These are phyloP conservation scores for Cossypha polioptera DNA, from an alignment of 2,797 vertebrate genomes.

Conservation along the genomic window DNA sequence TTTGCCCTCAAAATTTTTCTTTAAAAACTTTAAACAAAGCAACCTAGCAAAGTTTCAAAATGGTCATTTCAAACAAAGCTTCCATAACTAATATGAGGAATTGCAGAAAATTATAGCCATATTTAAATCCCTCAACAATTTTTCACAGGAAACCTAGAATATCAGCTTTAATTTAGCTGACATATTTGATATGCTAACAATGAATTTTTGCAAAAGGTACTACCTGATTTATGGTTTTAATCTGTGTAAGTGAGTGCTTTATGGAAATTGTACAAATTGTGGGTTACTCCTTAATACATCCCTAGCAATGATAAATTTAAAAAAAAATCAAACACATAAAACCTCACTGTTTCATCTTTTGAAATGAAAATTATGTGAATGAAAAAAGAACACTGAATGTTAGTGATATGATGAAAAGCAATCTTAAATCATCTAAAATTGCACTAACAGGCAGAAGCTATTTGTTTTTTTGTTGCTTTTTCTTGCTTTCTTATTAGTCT, in stretches of 20 bases:
- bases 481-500: background rate
- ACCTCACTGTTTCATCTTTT: background rate
- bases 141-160: background rate
- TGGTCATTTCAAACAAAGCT: background rate
- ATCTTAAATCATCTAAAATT: constrained; percentile 1
- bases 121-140: background rate
- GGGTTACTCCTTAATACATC: background rate
- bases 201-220: background rate
- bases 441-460: background rate
- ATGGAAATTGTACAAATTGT: background rate
- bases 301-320: background rate
- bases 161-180: background rate
- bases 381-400: background rate
- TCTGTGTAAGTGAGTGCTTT: background rate
- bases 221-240: constrained; percentile 29
- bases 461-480: background rate
- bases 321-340: background rate
- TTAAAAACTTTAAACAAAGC: background rate
- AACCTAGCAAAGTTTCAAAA: background rate
- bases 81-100: background rate
- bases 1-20: background rate
- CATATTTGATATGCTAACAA: background rate
- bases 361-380: background rate
- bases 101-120: background rate
- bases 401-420: background rate